These are phyloP conservation scores for Neotoma lepida DNA, from an alignment of 2,113 vertebrate genomes.

Conservation along the genomic window DNA sequence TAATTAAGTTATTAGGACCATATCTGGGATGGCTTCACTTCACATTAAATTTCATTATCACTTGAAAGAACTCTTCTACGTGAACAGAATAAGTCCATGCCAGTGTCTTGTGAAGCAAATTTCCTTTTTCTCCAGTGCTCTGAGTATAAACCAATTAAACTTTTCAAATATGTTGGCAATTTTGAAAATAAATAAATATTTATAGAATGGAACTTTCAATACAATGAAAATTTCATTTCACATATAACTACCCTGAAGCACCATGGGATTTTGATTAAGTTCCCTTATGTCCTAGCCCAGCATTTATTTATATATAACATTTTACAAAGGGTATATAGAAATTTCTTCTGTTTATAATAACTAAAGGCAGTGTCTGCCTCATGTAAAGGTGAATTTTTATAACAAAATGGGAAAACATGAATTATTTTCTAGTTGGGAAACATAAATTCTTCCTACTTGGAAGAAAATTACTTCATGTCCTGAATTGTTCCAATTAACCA, in stretches of 20 bases:
- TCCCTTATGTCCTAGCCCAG: constrained; percentile 46
- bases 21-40: constrained; percentile 52
- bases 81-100: constrained; percentile 67
- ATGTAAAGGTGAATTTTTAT: constrained; percentile 61
- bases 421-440: constrained; percentile 5
- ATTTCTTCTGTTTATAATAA: constrained; percentile 66
- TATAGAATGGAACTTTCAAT: constrained; percentile 64
- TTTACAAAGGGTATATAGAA: constrained; percentile 65
- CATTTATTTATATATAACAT: constrained; percentile 60
- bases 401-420: constrained; percentile 33
- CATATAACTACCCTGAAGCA: constrained; percentile 72
- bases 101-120: constrained; percentile 61
- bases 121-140: constrained; percentile 65
- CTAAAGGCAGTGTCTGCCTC: constrained; percentile 47
- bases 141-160: constrained; percentile 73
- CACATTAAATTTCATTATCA: constrained; percentile 63
- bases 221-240: constrained; percentile 72
- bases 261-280: constrained; percentile 67
- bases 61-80: not conserved
- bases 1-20: constrained; percentile 53
- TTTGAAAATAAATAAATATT: constrained; percentile 78
- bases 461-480: constrained; percentile 5
- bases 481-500: constrained; percentile 61
- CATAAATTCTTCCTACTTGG: constrained; percentile 14
- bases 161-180: constrained; percentile 72